Conservation (phyloP, 2,888 invertebrate genomes). For the Clunio marinus region DNA sequence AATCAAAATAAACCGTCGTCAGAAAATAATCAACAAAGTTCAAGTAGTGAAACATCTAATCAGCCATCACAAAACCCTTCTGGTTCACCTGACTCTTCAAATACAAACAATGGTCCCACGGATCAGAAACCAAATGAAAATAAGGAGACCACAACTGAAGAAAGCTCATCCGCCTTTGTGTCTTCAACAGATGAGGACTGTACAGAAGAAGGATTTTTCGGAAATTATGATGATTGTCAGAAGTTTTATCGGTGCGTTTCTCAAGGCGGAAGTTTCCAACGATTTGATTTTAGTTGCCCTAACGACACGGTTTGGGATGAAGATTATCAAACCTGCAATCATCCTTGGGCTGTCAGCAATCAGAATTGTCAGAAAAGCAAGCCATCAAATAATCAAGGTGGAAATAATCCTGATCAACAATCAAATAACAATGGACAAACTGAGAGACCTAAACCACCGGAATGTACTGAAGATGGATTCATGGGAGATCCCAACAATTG, state of each 20-base stretch:
- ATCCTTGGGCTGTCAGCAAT: conserved; percentile 20
- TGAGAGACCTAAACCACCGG: not conserved
- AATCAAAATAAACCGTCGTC: not conserved
- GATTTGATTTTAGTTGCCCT: conserved; percentile 56
- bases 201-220: conserved; percentile 50
- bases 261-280: conserved; percentile 51
- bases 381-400: conserved; percentile 41
- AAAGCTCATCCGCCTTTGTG: not conserved
- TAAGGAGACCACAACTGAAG: conserved; percentile 19
- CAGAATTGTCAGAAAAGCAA: conserved; percentile 39
- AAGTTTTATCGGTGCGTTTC: conserved; percentile 59
- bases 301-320: conserved; percentile 59
- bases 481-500: conserved; percentile 65
- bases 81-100: too few relatives aligned
- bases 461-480: conserved; percentile 66
- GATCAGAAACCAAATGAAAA: not conserved
- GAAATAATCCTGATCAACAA: conserved; percentile 21
- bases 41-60: not conserved
- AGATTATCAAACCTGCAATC: conserved; percentile 53
- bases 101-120: not conserved
- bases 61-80: not conserved
- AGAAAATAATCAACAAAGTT: not conserved
- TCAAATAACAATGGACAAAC: conserved; percentile 25
- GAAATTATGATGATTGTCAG: conserved; percentile 53
- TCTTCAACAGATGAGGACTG: too few relatives aligned